Base-by-base conservation (phyloP, 2,888 invertebrate species). In the Gortyna flavago region DNA sequence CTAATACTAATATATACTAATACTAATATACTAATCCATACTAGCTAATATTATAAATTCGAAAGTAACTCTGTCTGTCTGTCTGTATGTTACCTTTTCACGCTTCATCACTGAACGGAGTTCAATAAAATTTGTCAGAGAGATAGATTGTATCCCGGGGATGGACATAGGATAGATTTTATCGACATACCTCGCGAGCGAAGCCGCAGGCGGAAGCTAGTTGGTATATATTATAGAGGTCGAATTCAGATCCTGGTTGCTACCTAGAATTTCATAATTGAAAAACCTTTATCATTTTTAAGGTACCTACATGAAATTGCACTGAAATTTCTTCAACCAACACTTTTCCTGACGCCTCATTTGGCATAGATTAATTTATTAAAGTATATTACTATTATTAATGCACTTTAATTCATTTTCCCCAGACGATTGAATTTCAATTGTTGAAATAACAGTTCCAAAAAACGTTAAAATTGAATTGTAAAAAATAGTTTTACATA, bases 331-430 rank as follows among this genome's bases (percentile, higher is more conserved):
- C 73, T 65, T 57, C 8, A 7, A 41, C 13, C 4, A 48, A 69
- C 29, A 13, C 11, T 71, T 16, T 48, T 59, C 18, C 25, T 41
- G 51, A 25, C 16, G 3, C 32, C 44, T 29, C 80, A 76, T 83
- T 80, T 64, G 61, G 2, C 41, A 51, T 35, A 3, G 0, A 62
- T 32, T 9, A 16, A 18, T 35, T 41, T 32, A n/a, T 57, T 16
- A 0, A 32, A 35, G 16, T 16, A 57, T 25, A 38, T 9, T 38
- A 70, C 35, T 38, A 35, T 21, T 69, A 54, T 21, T 35, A 29
- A 29, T 38, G 6, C 29, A 72, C 70, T 51, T 29, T 54, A 29
- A 38, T 32, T 11, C 18, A 29, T 35, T 29, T 51, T 0, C 13
- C 16, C 25, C 16, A 21, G 16, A 3, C 32, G 65, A 69, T 70